These are phyloP conservation scores for Thunnus maccoyii DNA, from an alignment of 2,113 vertebrate genomes.

Conservation along the genomic window DNA sequence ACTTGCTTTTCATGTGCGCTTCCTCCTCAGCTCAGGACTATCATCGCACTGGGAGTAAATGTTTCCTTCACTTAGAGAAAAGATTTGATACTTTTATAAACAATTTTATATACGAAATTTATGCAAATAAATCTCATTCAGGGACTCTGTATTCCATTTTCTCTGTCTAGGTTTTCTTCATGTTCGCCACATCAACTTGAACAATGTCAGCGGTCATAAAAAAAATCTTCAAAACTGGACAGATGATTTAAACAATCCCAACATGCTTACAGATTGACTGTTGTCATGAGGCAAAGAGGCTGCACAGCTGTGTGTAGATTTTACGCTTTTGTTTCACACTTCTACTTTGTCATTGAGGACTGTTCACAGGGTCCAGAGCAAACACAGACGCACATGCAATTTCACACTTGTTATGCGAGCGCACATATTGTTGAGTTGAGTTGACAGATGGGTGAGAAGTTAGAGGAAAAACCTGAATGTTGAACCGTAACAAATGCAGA, in stretches of 20 bases:
- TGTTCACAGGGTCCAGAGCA: not conserved
- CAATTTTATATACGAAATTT: not conserved
- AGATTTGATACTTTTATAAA: slow-evolving; percentile 19
- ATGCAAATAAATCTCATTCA: not conserved
- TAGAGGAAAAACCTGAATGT: not conserved
- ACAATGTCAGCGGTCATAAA: not conserved
- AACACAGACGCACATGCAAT: slow-evolving; percentile 17
- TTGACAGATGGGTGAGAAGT: slow-evolving; percentile 15
- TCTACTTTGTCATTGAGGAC: not conserved
- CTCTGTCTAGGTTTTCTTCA: slow-evolving; percentile 5
- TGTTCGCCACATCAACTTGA: slow-evolving; percentile 2
- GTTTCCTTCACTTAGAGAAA: slow-evolving; percentile 8
- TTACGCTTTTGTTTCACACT: not conserved
- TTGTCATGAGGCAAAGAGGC: not conserved
- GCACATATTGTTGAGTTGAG: not conserved
- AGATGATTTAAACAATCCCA: slow-evolving; percentile 5
- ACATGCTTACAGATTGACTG: not conserved
- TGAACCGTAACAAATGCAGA: not conserved
- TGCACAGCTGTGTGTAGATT: not conserved
- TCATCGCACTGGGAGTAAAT: not conserved
- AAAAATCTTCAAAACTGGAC: slow-evolving; percentile 1
- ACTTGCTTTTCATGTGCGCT: slow-evolving; percentile 4
- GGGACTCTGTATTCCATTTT: not conserved
- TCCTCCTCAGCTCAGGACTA: not conserved
- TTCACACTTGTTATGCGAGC: not conserved